phyloP scores from a whole-genome alignment of 2,888 invertebrate species.

The Xiphydria camelus region DNA sequence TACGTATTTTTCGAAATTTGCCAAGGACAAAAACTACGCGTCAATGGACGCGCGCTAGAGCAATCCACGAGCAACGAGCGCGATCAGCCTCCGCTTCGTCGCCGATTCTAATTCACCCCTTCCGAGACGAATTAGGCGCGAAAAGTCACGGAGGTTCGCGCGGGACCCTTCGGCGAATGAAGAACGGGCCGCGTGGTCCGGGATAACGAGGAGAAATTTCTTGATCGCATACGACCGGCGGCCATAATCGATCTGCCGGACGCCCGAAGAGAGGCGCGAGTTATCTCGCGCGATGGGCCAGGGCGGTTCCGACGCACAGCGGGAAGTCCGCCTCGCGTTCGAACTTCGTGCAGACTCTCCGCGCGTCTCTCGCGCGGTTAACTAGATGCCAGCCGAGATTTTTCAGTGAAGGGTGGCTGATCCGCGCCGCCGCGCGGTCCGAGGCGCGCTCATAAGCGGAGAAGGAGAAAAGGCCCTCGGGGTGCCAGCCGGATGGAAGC shows the following conservation, averaged over 20 bases:
- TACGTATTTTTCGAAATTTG: no score
- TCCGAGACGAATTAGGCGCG: no score
- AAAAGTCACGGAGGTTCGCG: background rate
- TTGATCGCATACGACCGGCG: constrained; percentile 12
- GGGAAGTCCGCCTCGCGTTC: constrained; percentile 27
- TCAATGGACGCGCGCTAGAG: no score
- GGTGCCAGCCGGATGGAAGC: constrained; percentile 40
- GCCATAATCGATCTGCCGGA: constrained; percentile 34
- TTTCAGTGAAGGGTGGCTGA: constrained; percentile 39
- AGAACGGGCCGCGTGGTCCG: constrained; percentile 20
- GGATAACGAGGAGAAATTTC: constrained; percentile 22
- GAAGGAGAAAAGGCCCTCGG: constrained; percentile 30
- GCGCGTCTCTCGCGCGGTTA: constrained; percentile 39
- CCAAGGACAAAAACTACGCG: no score
- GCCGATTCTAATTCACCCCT: no score
- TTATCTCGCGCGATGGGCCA: constrained; percentile 16
- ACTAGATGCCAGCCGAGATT: constrained; percentile 44
- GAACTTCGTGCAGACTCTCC: constrained; percentile 39
- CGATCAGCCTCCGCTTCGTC: no score
- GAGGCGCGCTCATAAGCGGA: no score
- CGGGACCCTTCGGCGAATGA: constrained; percentile 19
- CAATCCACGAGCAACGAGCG: no score
- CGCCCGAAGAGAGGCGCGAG: constrained; percentile 31
- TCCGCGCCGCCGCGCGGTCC: no score
- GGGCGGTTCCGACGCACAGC: constrained; percentile 21